These are phyloP conservation scores for Drosophila seguyi DNA, from an alignment of 1,140 invertebrate species.

Conservation along the genomic window DNA sequence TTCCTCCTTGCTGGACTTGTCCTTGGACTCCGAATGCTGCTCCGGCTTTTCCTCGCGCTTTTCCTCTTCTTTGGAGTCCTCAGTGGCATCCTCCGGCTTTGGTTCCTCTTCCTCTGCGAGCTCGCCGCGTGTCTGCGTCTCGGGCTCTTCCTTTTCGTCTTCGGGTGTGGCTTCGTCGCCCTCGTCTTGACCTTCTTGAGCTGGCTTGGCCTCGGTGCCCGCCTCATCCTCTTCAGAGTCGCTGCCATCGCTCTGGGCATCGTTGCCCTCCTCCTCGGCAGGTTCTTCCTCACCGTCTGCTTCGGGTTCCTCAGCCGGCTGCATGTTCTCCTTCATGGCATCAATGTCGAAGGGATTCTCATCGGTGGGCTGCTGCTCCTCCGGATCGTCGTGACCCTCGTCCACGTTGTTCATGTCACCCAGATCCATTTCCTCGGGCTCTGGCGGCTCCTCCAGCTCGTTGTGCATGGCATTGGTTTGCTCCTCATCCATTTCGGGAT, in stretches of 20 bases:
- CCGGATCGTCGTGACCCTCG: slow-evolving; percentile 88
- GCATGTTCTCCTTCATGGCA: slow-evolving; percentile 88
- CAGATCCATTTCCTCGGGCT: slow-evolving; percentile 94
- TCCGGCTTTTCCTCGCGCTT: slow-evolving; percentile 85
- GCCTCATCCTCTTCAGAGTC: slow-evolving; percentile 79
- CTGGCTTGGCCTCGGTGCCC: slow-evolving; percentile 72
- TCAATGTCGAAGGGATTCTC: slow-evolving; percentile 95
- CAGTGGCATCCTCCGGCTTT: slow-evolving; percentile 66
- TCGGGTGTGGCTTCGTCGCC: slow-evolving; percentile 86
- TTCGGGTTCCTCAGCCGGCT: slow-evolving; percentile 84
- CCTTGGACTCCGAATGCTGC: slow-evolving; percentile 89
- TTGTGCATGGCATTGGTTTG: slow-evolving; percentile 95
- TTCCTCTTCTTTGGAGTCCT: slow-evolving; percentile 64
- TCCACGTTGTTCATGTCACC: slow-evolving; percentile 95
- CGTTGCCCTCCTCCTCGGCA: slow-evolving; percentile 85
- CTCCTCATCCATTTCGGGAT: slow-evolving; percentile 92
- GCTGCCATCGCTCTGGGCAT: slow-evolving; percentile 85
- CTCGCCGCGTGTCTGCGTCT: slow-evolving; percentile 78
- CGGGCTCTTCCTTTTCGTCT: slow-evolving; percentile 86
- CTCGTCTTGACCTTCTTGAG: slow-evolving; percentile 85
- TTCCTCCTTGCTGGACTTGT: slow-evolving; percentile 86
- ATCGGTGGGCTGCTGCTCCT: slow-evolving; percentile 87
- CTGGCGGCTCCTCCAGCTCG: slow-evolving; percentile 90
- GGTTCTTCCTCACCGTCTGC: slow-evolving; percentile 83
- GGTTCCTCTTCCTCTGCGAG: slow-evolving; percentile 70